phyloP scores from a whole-genome alignment of 2,888 invertebrate species.

The Mylabris sibirica region DNA sequence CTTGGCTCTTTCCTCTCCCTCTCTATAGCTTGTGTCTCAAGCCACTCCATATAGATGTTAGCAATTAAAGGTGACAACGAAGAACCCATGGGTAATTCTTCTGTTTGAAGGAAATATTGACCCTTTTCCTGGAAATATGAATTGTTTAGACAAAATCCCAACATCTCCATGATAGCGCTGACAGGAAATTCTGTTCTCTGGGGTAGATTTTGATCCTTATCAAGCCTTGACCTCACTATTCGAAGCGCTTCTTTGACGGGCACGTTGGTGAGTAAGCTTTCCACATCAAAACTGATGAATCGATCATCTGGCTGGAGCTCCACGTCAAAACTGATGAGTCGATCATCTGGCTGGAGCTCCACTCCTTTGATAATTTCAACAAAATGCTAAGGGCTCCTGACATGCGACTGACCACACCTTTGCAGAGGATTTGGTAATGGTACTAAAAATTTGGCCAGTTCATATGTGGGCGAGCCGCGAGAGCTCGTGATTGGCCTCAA shows the following conservation, averaged over 20 bases:
- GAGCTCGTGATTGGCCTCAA: too few relatives aligned
- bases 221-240: background rate
- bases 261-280: background rate
- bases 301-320: background rate
- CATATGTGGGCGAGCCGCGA: too few relatives aligned
- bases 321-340: background rate
- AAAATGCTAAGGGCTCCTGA: background rate
- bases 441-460: background rate
- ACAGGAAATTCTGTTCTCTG: background rate
- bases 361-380: background rate
- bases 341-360: background rate
- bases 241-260: background rate
- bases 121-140: background rate
- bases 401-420: background rate
- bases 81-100: slow-evolving; percentile 6
- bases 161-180: background rate
- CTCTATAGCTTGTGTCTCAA: slow-evolving; percentile 10
- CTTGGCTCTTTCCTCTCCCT: slow-evolving; percentile 5
- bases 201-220: background rate
- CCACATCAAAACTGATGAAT: background rate
- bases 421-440: too few relatives aligned
- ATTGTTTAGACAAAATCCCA: background rate
- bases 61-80: slow-evolving; percentile 22
- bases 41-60: slow-evolving; percentile 18
- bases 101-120: background rate